These are phyloP conservation scores for Pollachius pollachius DNA, from an alignment of 2,113 vertebrate genomes.

Conservation along the genomic window DNA sequence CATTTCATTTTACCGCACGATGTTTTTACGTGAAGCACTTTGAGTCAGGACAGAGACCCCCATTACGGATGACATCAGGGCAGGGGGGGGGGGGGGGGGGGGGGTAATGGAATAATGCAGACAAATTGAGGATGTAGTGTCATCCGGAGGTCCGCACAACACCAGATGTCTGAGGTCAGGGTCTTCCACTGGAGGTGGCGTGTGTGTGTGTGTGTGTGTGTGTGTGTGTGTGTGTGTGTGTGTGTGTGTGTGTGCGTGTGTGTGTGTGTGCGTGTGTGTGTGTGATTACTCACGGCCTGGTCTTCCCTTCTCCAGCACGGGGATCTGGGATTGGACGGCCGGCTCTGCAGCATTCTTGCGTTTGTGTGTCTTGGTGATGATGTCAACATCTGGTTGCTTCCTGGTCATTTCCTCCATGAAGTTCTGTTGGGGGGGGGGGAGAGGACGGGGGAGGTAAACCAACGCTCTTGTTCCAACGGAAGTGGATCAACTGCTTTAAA, in stretches of 20 bases:
- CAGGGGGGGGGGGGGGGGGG: constrained; percentile 26
- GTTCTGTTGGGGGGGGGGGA: constrained; percentile 64
- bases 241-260: not conserved
- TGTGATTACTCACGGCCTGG: constrained; percentile 83
- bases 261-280: not conserved
- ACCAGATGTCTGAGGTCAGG: constrained; percentile 57
- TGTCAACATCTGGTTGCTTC: constrained; percentile 98
- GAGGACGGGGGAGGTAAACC: not conserved
- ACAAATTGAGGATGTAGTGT: constrained; percentile 43
- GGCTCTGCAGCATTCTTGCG: constrained; percentile 76
- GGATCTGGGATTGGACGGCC: constrained; percentile 87
- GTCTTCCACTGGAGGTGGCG: constrained; percentile 19
- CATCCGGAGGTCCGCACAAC: constrained; percentile 41
- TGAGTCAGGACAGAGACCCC: constrained; percentile 10
- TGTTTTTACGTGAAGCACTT: too few species aligned
- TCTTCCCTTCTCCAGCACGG: constrained; percentile 89
- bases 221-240: constrained; percentile 1
- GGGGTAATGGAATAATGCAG: constrained; percentile 9
- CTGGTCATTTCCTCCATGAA: constrained; percentile 99
- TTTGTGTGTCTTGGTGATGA: constrained; percentile 97
- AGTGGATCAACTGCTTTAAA: not conserved
- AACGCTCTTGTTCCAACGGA: constrained; percentile 1
- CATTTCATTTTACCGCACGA: too few species aligned
- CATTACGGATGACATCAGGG: constrained; percentile 45
- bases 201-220: constrained; percentile 1